Evolutionary conservation across 2,888 invertebrate genomes (phyloP).

Genomic region (Teleiodes luculella): DNA sequence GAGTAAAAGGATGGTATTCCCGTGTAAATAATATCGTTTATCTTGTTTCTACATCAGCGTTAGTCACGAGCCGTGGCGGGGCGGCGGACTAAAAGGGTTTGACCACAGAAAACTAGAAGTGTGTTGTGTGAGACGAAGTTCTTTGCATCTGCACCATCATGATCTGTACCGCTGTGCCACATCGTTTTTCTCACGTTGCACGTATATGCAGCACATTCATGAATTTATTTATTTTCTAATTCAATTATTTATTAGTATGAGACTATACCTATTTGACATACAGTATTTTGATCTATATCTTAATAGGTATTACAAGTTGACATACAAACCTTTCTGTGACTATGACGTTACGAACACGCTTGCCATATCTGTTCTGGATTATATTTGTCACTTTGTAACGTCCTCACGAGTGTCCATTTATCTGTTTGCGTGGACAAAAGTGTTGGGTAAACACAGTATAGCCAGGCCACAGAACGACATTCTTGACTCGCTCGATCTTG

Average conservation of each 20-base stretch:
- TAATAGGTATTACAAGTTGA: too few species aligned
- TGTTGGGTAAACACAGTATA: constrained; percentile 36
- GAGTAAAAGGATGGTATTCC: constrained; percentile 37
- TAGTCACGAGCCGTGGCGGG: constrained; percentile 51
- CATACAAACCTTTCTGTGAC: too few species aligned
- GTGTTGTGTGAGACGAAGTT: too few species aligned
- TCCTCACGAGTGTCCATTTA: constrained; percentile 32
- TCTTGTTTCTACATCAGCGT: constrained; percentile 57
- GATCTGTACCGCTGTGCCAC: too few species aligned
- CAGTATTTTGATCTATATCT: too few species aligned
- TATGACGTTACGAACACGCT: too few species aligned
- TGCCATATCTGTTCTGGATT: not conserved
- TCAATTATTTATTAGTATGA: too few species aligned
- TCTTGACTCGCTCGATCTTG: not conserved
- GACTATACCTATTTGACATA: too few species aligned
- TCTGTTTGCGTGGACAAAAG: constrained; percentile 47
- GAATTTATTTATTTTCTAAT: too few species aligned
- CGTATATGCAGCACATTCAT: too few species aligned
- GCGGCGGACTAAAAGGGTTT: constrained; percentile 54
- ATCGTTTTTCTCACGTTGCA: too few species aligned
- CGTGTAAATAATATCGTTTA: constrained; percentile 62
- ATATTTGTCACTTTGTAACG: not conserved
- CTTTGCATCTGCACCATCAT: too few species aligned
- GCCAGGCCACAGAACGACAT: constrained; percentile 5
- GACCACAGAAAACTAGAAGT: constrained; percentile 29